A percentile compares a stretch with the other conserved stretches of the same genome.
Conservation (phyloP, 2,113 vertebrate species). For the Oryzias melastigma region DNA sequence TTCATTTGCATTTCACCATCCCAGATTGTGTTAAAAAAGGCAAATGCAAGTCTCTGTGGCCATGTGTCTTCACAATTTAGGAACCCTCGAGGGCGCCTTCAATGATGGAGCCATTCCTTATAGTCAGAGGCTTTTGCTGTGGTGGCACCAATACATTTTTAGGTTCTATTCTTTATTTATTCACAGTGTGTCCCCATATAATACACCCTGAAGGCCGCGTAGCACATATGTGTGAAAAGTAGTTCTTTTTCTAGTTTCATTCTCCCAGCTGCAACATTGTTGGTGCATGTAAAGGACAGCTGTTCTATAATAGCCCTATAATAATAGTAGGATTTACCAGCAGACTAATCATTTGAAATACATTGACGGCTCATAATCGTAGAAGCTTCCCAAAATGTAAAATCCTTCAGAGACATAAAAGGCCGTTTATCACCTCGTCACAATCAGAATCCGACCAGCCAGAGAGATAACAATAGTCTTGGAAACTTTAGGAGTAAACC, state of each 20-base stretch:
- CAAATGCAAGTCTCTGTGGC: conserved; percentile 35
- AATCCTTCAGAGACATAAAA: too few species aligned
- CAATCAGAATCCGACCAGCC: too few species aligned
- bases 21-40: conserved; percentile 45
- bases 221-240: conserved; percentile 13
- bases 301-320: not conserved
- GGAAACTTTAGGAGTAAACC: too few species aligned
- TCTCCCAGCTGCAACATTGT: too few species aligned
- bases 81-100: conserved; percentile 34
- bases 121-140: conserved; percentile 33
- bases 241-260: not conserved
- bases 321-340: too few species aligned
- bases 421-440: too few species aligned
- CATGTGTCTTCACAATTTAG: conserved; percentile 14
- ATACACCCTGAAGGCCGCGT: conserved; percentile 8
- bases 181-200: conserved; percentile 13
- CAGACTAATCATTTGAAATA: too few species aligned
- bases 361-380: too few species aligned
- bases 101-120: conserved; percentile 50
- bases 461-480: too few species aligned
- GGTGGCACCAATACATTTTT: conserved; percentile 33
- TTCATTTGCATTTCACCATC: conserved; percentile 61
- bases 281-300: not conserved
- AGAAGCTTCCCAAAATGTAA: too few species aligned
- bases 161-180: conserved; percentile 25